These are phyloP conservation scores for Chionomys nivalis DNA, from an alignment of 2,113 vertebrate species.

Conservation along the genomic window DNA sequence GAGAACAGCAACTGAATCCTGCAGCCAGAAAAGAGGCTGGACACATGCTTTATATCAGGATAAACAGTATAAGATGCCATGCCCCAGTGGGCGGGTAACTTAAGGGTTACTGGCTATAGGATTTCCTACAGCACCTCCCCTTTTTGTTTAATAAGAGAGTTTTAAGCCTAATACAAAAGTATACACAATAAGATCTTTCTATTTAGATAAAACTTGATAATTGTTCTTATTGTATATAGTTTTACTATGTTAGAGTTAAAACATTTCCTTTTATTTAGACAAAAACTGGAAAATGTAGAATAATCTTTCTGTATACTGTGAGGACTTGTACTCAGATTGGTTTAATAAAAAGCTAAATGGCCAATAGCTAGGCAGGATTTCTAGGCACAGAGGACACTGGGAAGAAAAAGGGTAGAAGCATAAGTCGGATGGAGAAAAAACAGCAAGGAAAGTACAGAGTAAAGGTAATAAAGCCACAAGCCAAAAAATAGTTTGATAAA, in stretches of 20 bases:
- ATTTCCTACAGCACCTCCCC: no score
- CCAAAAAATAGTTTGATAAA: neutral
- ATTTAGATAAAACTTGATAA: neutral
- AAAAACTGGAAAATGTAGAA: neutral
- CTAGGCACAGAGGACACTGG: neutral
- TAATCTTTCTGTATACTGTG: neutral
- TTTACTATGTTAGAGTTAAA: neutral
- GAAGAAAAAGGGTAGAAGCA: neutral
- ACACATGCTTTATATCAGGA: no score
- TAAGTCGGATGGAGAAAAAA: neutral
- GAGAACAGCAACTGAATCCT: no score
- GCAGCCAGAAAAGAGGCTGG: no score
- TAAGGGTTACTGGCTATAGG: no score
- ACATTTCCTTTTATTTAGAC: neutral
- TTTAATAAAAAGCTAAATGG: neutral
- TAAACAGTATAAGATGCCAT: no score
- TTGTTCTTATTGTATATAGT: neutral
- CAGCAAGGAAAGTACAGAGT: neutral
- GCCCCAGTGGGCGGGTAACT: no score
- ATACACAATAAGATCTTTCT: neutral
- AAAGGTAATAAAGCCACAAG: neutral
- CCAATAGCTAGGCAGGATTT: neutral
- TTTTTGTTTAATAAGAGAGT: no score
- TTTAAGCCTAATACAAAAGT: no score
- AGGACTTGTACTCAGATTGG: neutral